Evolutionary conservation across 2,888 invertebrate genomes (phyloP).

Genomic region (Argyresthia albistria): DNA sequence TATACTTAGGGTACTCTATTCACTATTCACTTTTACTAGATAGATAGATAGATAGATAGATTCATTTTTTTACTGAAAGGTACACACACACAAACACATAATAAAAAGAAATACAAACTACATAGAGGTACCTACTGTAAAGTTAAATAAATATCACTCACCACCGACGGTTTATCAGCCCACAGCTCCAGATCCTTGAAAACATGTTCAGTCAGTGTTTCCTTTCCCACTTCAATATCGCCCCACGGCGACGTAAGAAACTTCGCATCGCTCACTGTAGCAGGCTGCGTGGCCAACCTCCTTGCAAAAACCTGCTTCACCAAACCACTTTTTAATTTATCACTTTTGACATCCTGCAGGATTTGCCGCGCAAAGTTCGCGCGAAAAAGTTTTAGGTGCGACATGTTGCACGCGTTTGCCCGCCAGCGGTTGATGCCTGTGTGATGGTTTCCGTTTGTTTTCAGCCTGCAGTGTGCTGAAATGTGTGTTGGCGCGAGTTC

Average conservation of each 20-base stretch:
- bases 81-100: no score
- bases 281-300: constrained; percentile 45
- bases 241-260: constrained; percentile 56
- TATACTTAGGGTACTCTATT: no score
- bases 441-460: no score
- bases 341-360: constrained; percentile 27
- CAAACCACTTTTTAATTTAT: constrained; percentile 22
- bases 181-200: constrained; percentile 71
- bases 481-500: constrained; percentile 41
- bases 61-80: no score
- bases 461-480: constrained; percentile 17
- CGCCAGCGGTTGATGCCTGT: constrained; percentile 15
- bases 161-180: constrained; percentile 74
- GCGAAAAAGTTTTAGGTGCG: constrained; percentile 60
- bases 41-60: no score
- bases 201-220: constrained; percentile 72
- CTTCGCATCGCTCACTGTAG: constrained; percentile 38
- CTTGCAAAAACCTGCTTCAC: constrained; percentile 20
- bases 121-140: background rate
- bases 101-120: background rate
- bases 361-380: constrained; percentile 52
- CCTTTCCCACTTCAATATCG: constrained; percentile 65
- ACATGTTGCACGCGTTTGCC: constrained; percentile 47
- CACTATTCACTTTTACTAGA: no score
- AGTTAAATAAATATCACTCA: constrained; percentile 52